Evolutionary conservation across 2,113 vertebrate genomes (phyloP).

Genomic region (Anguilla japonica): DNA sequence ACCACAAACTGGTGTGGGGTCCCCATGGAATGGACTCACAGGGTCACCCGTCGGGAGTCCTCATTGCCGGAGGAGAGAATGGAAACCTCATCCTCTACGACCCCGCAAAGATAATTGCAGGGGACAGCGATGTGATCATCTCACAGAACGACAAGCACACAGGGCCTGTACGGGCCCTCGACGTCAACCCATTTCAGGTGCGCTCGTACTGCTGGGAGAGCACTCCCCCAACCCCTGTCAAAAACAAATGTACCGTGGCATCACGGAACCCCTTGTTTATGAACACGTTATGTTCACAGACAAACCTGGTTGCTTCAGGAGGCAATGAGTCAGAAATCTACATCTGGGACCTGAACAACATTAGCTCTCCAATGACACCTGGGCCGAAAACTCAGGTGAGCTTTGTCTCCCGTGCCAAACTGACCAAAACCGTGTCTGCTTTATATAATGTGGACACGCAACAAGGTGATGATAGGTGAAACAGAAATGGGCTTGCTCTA

Average conservation of each 20-base stretch:
- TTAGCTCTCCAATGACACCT: conserved; percentile 92
- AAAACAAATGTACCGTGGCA: not conserved
- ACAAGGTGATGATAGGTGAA: not conserved
- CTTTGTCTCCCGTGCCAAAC: not conserved
- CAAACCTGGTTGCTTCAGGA: conserved; percentile 90
- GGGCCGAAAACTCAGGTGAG: conserved; percentile 92
- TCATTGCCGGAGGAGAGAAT: conserved; percentile 93
- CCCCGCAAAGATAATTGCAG: conserved; percentile 84
- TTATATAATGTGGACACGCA: not conserved
- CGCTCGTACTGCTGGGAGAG: not conserved
- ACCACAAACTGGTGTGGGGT: conserved; percentile 95
- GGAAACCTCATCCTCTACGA: conserved; percentile 92
- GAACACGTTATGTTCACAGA: conserved; percentile 60
- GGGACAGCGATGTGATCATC: conserved; percentile 82
- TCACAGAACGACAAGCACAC: conserved; percentile 86
- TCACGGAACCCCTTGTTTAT: not conserved
- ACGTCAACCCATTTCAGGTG: conserved; percentile 93
- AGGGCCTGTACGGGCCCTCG: conserved; percentile 88
- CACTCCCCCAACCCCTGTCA: not conserved
- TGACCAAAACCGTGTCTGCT: not conserved
- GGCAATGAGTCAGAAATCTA: conserved; percentile 98
- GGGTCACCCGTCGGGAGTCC: conserved; percentile 76
- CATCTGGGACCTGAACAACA: conserved; percentile 97
- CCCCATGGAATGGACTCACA: conserved; percentile 72
- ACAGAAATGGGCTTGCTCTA: not conserved